Conservation (phyloP, 2,888 invertebrate species). For the Idaea dimidiata region DNA sequence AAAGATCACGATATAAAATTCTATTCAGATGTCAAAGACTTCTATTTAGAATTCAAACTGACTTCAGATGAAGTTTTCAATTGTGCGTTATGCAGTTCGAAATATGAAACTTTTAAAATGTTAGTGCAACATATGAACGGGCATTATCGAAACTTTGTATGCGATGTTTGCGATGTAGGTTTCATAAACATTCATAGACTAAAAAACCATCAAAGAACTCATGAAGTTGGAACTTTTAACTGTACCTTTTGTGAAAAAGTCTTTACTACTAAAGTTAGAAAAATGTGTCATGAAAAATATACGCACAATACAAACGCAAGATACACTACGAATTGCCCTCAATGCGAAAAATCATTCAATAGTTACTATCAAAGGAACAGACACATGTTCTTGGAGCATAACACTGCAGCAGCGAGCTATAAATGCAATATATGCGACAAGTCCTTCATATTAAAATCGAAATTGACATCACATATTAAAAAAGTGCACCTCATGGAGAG, state of each 20-base stretch:
- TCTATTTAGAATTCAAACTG: conserved; percentile 63
- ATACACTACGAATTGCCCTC: conserved; percentile 64
- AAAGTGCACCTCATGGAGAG: conserved; percentile 70
- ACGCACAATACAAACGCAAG: conserved; percentile 58
- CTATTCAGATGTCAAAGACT: conserved; percentile 57
- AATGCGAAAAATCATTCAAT: conserved; percentile 61
- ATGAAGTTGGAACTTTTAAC: conserved; percentile 57
- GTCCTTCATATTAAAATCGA: conserved; percentile 63
- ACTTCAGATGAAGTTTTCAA: conserved; percentile 49
- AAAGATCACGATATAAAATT: conserved; percentile 59
- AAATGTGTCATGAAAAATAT: conserved; percentile 66
- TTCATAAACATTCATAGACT: conserved; percentile 65
- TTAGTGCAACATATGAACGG: conserved; percentile 69
- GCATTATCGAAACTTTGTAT: conserved; percentile 66
- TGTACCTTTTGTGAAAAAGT: conserved; percentile 65
- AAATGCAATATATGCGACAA: conserved; percentile 71
- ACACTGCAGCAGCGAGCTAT: conserved; percentile 55
- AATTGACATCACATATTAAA: conserved; percentile 65
- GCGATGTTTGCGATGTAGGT: conserved; percentile 64
- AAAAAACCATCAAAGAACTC: conserved; percentile 59
- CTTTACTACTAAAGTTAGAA: conserved; percentile 55
- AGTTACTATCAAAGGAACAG: conserved; percentile 67
- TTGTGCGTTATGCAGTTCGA: conserved; percentile 61
- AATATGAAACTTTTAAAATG: conserved; percentile 68
- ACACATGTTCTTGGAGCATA: conserved; percentile 66